These are phyloP conservation scores for Rhodinocichla rosea DNA, from an alignment of 2,113 vertebrate species.

Conservation along the genomic window DNA sequence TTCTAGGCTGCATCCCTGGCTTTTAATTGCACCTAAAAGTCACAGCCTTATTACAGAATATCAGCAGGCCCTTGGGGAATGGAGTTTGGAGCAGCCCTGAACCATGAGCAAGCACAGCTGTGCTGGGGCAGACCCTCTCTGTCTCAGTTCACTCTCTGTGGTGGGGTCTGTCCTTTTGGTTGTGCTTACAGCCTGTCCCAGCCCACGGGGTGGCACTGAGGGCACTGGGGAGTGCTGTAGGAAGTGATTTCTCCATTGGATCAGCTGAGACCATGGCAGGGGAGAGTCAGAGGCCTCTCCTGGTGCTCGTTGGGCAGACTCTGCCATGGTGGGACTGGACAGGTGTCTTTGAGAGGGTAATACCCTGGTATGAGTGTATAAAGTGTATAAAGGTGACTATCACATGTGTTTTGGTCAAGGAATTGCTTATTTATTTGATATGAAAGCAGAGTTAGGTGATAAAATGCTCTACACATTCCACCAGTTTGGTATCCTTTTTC, in stretches of 20 bases:
- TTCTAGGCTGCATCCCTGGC: neutral
- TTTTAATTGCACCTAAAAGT: neutral
- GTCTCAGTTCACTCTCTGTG: fast-evolving
- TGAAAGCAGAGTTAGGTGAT: neutral
- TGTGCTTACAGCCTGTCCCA: neutral
- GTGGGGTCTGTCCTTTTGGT: neutral
- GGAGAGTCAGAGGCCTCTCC: neutral
- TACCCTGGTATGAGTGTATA: no score
- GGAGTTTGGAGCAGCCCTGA: neutral
- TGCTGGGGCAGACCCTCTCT: neutral
- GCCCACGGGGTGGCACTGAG: neutral
- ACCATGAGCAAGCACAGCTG: neutral
- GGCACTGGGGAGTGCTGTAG: neutral
- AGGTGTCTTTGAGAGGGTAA: neutral
- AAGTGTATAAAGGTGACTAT: neutral
- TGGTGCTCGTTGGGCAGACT: neutral
- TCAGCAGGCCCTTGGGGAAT: neutral
- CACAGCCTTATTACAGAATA: neutral
- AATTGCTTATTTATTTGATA: neutral
- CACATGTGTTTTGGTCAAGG: neutral
- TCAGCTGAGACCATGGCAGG: neutral
- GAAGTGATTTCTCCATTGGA: neutral
- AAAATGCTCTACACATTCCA: neutral
- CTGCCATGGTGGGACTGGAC: neutral
- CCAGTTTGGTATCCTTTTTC: neutral